Evolutionary conservation across 2,113 vertebrate species (phyloP), one percentile per base, ranked within the genome.

Genomic region (Orcinus orca): DNA sequence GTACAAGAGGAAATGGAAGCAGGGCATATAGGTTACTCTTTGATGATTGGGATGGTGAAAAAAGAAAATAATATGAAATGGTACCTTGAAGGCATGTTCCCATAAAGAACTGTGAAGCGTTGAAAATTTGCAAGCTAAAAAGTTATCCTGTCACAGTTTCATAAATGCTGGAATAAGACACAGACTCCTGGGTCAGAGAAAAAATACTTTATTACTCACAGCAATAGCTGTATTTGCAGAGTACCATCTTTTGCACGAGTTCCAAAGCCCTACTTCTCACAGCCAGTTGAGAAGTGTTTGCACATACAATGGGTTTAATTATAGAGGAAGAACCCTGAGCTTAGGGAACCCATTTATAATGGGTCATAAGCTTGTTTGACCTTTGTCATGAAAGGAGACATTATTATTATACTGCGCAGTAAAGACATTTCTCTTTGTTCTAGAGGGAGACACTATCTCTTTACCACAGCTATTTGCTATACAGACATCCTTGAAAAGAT

Each of bases 401-500:
- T 90, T 85, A 73, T 70, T 81, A 63, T 63, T 88, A 88, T 1
- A 13, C 8, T 77, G 6, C 29, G 83, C 9, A 71, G 15, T 29
- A 53, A 91, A 88, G 26, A 82, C 93, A 58, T 26, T 84, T 31
- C n/a, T 60, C 23, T 21, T 68, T 95, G 65, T n/a, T 88, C 67
- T 82, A 68, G 2, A 74, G 21, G 31, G 13, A 94, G 25, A 88
- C 18, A 44, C 10, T 83, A 5, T 65, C 44, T 91, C n/a, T 92
- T 84, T 87, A 47, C 5, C 36, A 82, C 47, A 95, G 14, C 41
- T 70, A 74, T 95, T 95, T 97, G 38, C 62, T 88, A 38, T 90
- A 80, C n/a, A 96, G 90, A 92, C 50, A 92, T 80, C 36, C 17
- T 91, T 86, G 53, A 86, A 93, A 90, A 85, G 38, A 77, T 67